Conservation (phyloP, 2,888 invertebrate species). For the Balanococcus diminutus region DNA sequence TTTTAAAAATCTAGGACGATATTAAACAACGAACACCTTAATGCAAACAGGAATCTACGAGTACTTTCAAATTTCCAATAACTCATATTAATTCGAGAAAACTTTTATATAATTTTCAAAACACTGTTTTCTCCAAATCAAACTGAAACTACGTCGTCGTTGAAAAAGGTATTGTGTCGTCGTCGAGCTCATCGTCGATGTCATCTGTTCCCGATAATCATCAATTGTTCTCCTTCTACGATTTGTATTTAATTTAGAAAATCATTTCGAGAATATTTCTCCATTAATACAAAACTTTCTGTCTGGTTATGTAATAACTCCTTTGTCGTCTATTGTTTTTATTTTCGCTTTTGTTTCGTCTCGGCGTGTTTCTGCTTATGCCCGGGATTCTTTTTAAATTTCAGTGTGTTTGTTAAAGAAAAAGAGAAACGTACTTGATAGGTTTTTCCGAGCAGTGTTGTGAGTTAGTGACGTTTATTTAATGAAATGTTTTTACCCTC, state of each 20-base stretch:
- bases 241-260: slow-evolving; percentile 32
- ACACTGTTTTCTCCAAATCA: too few relatives aligned
- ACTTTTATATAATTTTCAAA: too few relatives aligned
- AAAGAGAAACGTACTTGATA: neutral
- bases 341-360: slow-evolving; percentile 35
- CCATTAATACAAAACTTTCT: neutral
- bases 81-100: too few relatives aligned
- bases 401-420: neutral
- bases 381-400: neutral
- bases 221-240: slow-evolving; percentile 7
- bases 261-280: slow-evolving; percentile 29
- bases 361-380: neutral
- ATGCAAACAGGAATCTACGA: too few relatives aligned
- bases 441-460: neutral
- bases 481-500: slow-evolving; percentile 40
- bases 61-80: too few relatives aligned
- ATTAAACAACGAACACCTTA: too few relatives aligned
- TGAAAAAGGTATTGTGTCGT: too few relatives aligned
- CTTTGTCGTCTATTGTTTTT: slow-evolving; percentile 39
- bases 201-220: slow-evolving; percentile 19
- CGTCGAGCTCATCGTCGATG: neutral
- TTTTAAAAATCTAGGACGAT: too few relatives aligned
- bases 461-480: slow-evolving; percentile 39
- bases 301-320: slow-evolving; percentile 41
- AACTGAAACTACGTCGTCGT: too few relatives aligned